Percentiles rank a stretch among this genome's conserved stretches.
Conservation (phyloP, 1,140 invertebrate species). For the Trachymyrmex cornetzi region DNA sequence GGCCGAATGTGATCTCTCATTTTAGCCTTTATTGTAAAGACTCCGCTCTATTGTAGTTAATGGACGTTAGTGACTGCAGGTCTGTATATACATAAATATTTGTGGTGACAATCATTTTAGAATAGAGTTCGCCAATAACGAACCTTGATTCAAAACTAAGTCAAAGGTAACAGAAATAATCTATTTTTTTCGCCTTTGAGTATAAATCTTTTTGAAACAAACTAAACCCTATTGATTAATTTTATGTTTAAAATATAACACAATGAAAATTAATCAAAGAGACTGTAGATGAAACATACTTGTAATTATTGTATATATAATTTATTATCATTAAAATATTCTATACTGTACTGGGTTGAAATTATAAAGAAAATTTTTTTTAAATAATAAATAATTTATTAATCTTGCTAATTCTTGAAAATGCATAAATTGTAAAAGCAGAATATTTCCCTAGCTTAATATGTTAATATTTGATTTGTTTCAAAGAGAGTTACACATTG, state of each 20-base stretch:
- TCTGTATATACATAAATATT: constrained; percentile 20
- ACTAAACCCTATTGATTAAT: not conserved
- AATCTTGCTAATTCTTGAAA: not conserved
- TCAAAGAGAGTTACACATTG: not conserved
- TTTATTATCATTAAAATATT: not conserved
- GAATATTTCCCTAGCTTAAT: not conserved
- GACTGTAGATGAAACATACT: not conserved
- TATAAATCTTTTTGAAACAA: not conserved
- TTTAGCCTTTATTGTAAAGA: constrained; percentile 24
- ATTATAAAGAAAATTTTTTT: not conserved
- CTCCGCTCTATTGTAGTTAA: constrained; percentile 15
- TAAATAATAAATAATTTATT: constrained; percentile 25
- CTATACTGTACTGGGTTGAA: not conserved
- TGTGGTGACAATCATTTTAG: constrained; percentile 17
- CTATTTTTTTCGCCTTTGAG: not conserved
- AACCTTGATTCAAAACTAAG: not conserved
- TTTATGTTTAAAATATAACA: not conserved
- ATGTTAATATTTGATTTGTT: not conserved
- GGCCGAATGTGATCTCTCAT: constrained; percentile 9
- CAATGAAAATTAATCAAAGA: constrained; percentile 22
- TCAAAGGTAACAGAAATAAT: not conserved
- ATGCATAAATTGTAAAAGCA: not conserved
- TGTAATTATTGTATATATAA: too few species aligned
- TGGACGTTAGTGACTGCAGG: constrained; percentile 36
- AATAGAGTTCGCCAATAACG: constrained; percentile 16